Evolutionary conservation across 53 echinoderm and acorn worm species (phyloP), one percentile per base, ranked within the genome.

Genomic region (Glandiceps talaboti): DNA sequence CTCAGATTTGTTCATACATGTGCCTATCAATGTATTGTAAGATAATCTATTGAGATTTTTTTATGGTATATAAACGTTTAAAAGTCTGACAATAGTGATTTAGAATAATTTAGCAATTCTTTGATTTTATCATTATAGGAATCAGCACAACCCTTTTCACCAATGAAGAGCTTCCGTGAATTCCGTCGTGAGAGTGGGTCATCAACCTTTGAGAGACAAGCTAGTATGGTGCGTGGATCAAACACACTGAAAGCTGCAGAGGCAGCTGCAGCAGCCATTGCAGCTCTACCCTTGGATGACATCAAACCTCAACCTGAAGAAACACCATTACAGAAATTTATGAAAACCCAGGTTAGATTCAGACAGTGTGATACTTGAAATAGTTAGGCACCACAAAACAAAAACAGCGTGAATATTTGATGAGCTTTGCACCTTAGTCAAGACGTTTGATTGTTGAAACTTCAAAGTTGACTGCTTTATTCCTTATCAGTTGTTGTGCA

Each of bases 151-250:
- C 88, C 88, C 32, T 90, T 90, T 76, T 92, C 92, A 27, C 88
- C 92, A 1, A 79, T 92, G 75, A 90, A 90, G 29, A 90, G 95
- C 73, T 92, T 92, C 85, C 85, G 90, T 26, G 95, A 95, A 78
- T 88, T 90, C 28, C 74, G 92, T 64, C 80, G 95, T 1, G 95
- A 95, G 82, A 95, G 95, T 80, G 92, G 90, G 76, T 90, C 92
- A 1, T 95, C 95, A 45, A 92, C 90, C 28, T 74, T 95, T 30
- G 95, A 95, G 75, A 85, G 95, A 29, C 95, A 95, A 33, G 90
- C 92, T 82, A 95, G 92, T 80, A 90, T 95, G 88, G 90, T 95
- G 79, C 76, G 86, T 1, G 64, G 64, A 12, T 45, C 64, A 6
- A 45, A 45, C 20, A 6, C 6, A 20, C 87, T 84, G 29, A 82